These are phyloP conservation scores for Chydorus sphaericus DNA, from an alignment of 2,888 invertebrate genomes.

Conservation along the genomic window DNA sequence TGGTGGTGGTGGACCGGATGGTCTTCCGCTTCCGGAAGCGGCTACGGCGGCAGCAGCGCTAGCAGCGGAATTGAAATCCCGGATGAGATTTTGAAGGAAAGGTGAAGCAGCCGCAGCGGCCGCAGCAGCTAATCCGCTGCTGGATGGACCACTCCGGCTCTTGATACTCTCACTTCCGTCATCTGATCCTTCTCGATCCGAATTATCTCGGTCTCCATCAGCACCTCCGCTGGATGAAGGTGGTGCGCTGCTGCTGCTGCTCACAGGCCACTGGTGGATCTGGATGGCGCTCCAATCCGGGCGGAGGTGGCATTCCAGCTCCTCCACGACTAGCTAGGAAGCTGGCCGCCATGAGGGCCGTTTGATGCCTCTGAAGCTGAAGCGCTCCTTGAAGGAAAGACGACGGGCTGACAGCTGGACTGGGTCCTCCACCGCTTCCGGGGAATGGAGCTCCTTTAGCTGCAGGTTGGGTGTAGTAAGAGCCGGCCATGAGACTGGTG, in stretches of 20 bases:
- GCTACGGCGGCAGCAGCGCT: constrained; percentile 7
- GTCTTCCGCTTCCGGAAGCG: neutral
- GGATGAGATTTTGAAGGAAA: constrained; percentile 7
- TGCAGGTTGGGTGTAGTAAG: neutral
- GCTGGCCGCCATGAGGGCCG: neutral
- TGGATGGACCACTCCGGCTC: neutral
- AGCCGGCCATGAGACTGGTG: neutral
- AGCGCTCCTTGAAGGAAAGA: neutral
- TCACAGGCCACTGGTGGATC: neutral
- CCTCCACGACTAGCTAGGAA: neutral
- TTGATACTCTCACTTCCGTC: neutral
- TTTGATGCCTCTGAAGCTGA: neutral
- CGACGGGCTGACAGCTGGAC: neutral
- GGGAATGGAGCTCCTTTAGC: neutral
- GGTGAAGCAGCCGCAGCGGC: neutral
- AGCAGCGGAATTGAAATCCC: constrained; percentile 9
- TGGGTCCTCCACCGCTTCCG: no score
- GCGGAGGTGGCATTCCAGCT: constrained; percentile 3
- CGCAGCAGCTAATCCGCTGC: neutral
- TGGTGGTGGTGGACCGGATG: neutral
- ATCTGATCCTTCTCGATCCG: constrained; percentile 11
- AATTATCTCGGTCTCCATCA: constrained; percentile 1
- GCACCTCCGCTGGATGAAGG: neutral
- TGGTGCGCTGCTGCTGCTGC: neutral
- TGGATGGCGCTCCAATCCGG: constrained; percentile 3